These are phyloP conservation scores for Incurvaria masculella DNA, from an alignment of 2,888 invertebrate species.

Conservation along the genomic window DNA sequence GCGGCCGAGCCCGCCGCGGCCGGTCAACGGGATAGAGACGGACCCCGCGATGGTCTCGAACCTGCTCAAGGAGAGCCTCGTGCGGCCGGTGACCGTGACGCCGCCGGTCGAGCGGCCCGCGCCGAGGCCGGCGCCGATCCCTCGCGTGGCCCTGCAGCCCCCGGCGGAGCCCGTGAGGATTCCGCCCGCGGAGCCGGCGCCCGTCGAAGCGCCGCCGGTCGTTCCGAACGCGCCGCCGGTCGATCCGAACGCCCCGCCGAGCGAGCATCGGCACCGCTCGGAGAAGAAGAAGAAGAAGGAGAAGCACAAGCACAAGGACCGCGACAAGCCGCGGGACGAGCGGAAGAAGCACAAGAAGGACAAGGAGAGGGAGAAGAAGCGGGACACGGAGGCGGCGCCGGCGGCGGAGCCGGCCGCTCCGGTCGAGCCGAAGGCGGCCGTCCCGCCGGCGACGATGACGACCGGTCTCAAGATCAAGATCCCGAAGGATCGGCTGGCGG, in stretches of 20 bases:
- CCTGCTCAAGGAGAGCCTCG: constrained; percentile 63
- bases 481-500: constrained; percentile 68
- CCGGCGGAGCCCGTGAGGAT: constrained; percentile 15
- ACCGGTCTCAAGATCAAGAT: constrained; percentile 77
- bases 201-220: constrained; percentile 10
- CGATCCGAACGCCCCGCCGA: constrained; percentile 19
- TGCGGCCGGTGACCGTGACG: constrained; percentile 44
- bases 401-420: constrained; percentile 15
- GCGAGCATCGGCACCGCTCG: constrained; percentile 44
- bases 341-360: constrained; percentile 72
- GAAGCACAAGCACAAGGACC: constrained; percentile 76
- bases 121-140: constrained; percentile 23
- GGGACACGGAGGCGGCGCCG: constrained; percentile 26
- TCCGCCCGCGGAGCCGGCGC: background rate
- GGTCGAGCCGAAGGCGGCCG: constrained; percentile 12
- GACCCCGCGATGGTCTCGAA: constrained; percentile 70
- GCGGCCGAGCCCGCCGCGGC: constrained; percentile 19
- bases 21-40: constrained; percentile 66
- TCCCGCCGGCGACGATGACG: constrained; percentile 24
- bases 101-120: constrained; percentile 36
- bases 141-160: constrained; percentile 18
- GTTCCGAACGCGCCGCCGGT: constrained; percentile 18
- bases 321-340: constrained; percentile 69
- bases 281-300: constrained; percentile 78
- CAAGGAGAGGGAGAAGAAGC: constrained; percentile 46